Conservation (phyloP, 2,113 vertebrate genomes). For the Leucoraja erinaceus region DNA sequence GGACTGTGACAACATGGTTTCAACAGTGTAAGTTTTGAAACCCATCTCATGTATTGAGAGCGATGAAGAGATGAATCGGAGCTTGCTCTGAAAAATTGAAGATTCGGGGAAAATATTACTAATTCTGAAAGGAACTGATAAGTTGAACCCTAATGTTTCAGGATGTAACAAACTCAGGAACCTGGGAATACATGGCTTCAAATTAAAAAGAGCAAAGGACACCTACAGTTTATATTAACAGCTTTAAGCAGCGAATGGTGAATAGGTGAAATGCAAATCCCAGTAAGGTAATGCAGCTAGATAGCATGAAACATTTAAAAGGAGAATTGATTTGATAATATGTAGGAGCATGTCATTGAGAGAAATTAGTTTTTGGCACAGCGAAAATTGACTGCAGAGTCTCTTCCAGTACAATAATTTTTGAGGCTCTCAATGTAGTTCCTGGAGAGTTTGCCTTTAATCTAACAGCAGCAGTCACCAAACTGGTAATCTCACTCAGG, state of each 20-base stretch:
- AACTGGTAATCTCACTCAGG: background rate
- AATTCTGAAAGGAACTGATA: background rate
- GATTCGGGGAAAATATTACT: background rate
- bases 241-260: background rate
- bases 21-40: background rate
- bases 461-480: background rate
- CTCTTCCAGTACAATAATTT: background rate
- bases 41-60: background rate
- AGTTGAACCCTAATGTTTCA: background rate
- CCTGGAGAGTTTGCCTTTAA: background rate
- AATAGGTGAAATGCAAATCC: background rate
- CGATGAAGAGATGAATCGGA: background rate
- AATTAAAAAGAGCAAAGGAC: background rate
- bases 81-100: background rate
- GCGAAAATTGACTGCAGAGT: background rate
- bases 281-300: background rate
- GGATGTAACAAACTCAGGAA: background rate
- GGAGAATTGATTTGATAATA: conserved; percentile 12
- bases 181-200: background rate
- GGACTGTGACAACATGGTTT: background rate
- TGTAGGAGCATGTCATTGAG: background rate
- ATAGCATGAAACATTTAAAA: background rate
- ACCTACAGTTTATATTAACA: background rate
- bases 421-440: background rate
- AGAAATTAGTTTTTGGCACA: background rate